Base-by-base conservation (phyloP, 2,888 invertebrate species). In the Pseudeuparius sepicola region DNA sequence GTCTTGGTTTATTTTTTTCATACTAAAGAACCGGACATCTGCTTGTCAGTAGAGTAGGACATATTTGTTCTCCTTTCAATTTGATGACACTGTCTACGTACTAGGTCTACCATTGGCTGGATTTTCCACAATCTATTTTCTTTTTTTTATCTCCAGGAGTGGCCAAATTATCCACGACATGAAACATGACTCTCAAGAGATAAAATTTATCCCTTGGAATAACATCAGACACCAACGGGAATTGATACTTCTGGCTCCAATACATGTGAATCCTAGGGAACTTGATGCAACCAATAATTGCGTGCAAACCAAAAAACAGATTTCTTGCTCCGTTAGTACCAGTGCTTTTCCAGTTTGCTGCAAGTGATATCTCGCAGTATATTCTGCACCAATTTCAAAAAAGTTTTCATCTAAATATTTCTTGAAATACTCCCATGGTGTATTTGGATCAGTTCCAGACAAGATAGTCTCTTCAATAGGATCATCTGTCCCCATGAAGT, bases 1-100 rank as follows among this genome's bases (percentile, higher is more conserved):
- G n/a, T 12, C 51, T 41, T 10, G 55, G 57, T 39, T 55, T 54
- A 37, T 49, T 52, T 37, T 44, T 45, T 4, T 53, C 51, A 13
- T 43, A 42, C 24, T 47, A 47, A 3, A 46, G 36, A 4, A 45
- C 20, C 4, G 28, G 44, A 40, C 47, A 53, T 54, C 32, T 53
- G 51, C 28, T 51, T 48, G 32, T 51, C 50, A 25, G 50, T 50
- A 3, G 31, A 20, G 23, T 20, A 31, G 2, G 31, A n/a, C n/a
- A n/a, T 12, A 12, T 9, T 23, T 23, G 31, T 3, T 23, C 13
- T 7, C 13, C 23, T 31, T 5, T n/a, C 7, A 2, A 31, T 17
- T n/a, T 11, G n/a, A 7, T 13, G 14, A 18, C 31, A 31, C 49
- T 49, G 24, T 49, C 50, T 13, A 14, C 23, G 13, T n/a, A 10